Base-by-base conservation (phyloP, 2,888 invertebrate genomes). In the Lobophora halterata region DNA sequence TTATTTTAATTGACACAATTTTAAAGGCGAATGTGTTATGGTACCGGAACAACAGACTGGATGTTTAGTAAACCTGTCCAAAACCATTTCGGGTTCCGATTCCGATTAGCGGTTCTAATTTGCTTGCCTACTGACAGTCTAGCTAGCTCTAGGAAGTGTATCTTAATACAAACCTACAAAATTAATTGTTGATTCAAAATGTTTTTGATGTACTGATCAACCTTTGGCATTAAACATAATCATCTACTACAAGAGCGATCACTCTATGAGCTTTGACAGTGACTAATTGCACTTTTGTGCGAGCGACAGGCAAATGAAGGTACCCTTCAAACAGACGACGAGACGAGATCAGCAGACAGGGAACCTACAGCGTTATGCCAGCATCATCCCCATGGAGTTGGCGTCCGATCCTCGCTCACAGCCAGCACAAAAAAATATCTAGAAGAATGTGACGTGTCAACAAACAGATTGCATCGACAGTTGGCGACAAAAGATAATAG, bases 401-500 rank as follows among this genome's bases (percentile, higher is more conserved):
- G 17, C 29, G 34, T 30, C 38, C 24, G 39, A 43, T 40, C 30
- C 35, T 38, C 49, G 58, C 56, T 51, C 65, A 63, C 62, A 58
- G 55, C 62, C 59, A 59, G 61, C 72, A 70, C 39, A 38, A 63
- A 58, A 61, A 61, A 47, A 60, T 53, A 62, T 58, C 55, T 49
- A 56, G 48, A 64, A 47, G 58, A 61, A 65, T 64, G 61, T 61
- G 62, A 61, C 65, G 64, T 66, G 65, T 63, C 61, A 65, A 64
- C 67, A 59, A 66, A 60, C 66, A 65, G 57, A 66, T 55, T 55
- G 60, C 65, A 61, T 58, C 61, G 66, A 63, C 60, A 66, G 67
- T 71, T 72, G 73, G 73, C 74, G 76, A 79, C 79, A 75, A 74
- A 69, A 73, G 69, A 79, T 76, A 82, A 80, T 79, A 77, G 65